These are phyloP conservation scores for Caenorhabditis drosophilae DNA, from an alignment of 2,888 invertebrate species.

Conservation along the genomic window DNA sequence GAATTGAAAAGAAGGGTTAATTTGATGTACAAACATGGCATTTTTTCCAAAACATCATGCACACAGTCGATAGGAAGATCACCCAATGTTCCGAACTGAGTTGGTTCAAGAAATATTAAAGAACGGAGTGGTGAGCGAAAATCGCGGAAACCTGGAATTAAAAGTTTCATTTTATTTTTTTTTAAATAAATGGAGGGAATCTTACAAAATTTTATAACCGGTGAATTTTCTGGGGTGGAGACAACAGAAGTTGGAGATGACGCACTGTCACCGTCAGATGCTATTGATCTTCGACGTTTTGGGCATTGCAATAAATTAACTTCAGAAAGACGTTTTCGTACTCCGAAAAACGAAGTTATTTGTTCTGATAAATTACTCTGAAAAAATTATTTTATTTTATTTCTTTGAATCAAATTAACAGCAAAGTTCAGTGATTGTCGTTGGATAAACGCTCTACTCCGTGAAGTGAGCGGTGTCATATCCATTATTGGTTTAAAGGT, in stretches of 20 bases:
- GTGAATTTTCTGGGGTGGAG: neutral
- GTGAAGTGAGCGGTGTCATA: no score
- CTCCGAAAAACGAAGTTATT: constrained; percentile 4
- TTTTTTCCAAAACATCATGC: constrained; percentile 3
- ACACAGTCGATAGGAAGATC: constrained; percentile 11
- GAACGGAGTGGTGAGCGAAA: neutral
- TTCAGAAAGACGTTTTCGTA: constrained; percentile 1
- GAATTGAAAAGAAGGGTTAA: neutral
- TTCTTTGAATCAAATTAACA: no score
- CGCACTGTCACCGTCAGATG: neutral
- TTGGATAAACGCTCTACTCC: no score
- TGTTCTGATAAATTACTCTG: neutral
- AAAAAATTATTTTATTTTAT: neutral
- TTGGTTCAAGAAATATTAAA: neutral
- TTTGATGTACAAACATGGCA: constrained; percentile 10
- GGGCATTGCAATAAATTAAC: neutral
- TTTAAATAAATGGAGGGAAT: neutral
- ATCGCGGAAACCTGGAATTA: constrained; percentile 1
- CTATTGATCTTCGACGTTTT: constrained; percentile 2
- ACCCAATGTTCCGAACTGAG: constrained; percentile 19
- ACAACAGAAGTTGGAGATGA: constrained; percentile 2
- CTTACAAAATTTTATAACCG: neutral
- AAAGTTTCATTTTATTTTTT: neutral
- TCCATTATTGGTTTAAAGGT: no score
- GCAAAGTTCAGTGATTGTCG: no score